Evolutionary conservation across 2,797 vertebrate genomes (phyloP).

Genomic region (Galaxias olidus): DNA sequence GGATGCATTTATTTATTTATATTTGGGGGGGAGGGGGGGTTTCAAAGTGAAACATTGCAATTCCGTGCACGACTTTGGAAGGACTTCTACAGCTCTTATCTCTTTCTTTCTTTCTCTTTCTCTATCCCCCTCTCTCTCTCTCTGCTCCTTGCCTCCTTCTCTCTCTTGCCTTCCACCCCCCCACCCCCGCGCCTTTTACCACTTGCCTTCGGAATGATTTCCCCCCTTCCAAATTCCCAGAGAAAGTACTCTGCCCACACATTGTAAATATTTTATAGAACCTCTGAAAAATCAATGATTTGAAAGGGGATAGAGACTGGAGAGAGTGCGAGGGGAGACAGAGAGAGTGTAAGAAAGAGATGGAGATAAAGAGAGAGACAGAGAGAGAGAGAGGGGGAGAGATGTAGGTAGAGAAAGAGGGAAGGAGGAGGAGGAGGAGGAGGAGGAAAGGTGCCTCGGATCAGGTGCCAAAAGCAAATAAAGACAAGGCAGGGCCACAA

Average conservation of each 20-base stretch:
- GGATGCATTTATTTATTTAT: constrained; percentile 67
- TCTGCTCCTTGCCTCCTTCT: constrained; percentile 23
- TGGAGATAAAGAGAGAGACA: constrained; percentile 14
- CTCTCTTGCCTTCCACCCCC: constrained; percentile 17
- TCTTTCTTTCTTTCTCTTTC: constrained; percentile 33
- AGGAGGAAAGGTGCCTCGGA: constrained; percentile 16
- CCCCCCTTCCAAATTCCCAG: constrained; percentile 61
- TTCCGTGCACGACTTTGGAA: constrained; percentile 52
- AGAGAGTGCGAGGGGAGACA: constrained; percentile 13
- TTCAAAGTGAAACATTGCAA: constrained; percentile 67
- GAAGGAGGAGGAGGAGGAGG: not conserved
- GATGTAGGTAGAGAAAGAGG: not conserved
- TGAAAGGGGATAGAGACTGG: constrained; percentile 50
- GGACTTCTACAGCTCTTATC: constrained; percentile 65
- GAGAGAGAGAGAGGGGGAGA: constrained; percentile 14
- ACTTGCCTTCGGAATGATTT: constrained; percentile 68
- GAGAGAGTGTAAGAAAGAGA: constrained; percentile 27
- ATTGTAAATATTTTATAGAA: constrained; percentile 78
- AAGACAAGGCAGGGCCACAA: too few relatives aligned
- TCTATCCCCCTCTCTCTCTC: constrained; percentile 7
- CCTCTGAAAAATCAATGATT: constrained; percentile 74
- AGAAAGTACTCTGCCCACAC: constrained; percentile 71
- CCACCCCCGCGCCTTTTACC: constrained; percentile 52
- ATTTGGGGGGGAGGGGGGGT: constrained; percentile 49
- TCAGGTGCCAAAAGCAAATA: constrained; percentile 25